These are phyloP conservation scores for Dysdera silvatica DNA, from an alignment of 1,140 invertebrate species.

Conservation along the genomic window DNA sequence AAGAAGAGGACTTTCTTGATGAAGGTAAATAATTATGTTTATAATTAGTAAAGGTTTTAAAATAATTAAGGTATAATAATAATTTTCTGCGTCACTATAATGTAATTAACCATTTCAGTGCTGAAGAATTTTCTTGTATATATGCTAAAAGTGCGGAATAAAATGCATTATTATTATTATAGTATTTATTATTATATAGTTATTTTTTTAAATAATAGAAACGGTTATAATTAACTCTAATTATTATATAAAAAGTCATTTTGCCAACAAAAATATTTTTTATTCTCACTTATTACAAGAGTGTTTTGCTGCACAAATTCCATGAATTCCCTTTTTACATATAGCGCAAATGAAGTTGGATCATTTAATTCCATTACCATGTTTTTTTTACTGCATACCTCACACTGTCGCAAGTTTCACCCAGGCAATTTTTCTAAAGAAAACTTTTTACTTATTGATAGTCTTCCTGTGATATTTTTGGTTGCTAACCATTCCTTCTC, in stretches of 20 bases:
- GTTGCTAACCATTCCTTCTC: constrained; percentile 1
- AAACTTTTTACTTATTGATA: not conserved
- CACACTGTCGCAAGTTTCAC: not conserved
- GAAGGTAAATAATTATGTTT: constrained; percentile 75
- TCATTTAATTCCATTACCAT: constrained; percentile 2
- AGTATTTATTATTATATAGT: no score
- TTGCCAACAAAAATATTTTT: not conserved
- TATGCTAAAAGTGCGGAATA: no score
- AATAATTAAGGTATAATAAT: no score
- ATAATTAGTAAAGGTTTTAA: no score
- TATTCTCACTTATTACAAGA: constrained; percentile 5
- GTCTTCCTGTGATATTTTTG: not conserved
- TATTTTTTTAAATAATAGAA: no score
- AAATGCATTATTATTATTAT: no score
- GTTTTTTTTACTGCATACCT: no score
- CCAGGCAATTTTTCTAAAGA: constrained; percentile 1
- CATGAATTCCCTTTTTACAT: constrained; percentile 2
- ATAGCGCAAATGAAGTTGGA: not conserved
- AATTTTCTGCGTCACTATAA: no score
- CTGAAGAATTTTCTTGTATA: no score
- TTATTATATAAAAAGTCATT: not conserved
- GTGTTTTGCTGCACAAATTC: constrained; percentile 1
- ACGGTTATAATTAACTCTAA: no score
- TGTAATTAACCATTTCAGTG: no score
- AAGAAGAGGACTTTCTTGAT: constrained; percentile 96